Base-by-base conservation (phyloP, 2,888 invertebrate genomes). In the Melanostoma mellinum region DNA sequence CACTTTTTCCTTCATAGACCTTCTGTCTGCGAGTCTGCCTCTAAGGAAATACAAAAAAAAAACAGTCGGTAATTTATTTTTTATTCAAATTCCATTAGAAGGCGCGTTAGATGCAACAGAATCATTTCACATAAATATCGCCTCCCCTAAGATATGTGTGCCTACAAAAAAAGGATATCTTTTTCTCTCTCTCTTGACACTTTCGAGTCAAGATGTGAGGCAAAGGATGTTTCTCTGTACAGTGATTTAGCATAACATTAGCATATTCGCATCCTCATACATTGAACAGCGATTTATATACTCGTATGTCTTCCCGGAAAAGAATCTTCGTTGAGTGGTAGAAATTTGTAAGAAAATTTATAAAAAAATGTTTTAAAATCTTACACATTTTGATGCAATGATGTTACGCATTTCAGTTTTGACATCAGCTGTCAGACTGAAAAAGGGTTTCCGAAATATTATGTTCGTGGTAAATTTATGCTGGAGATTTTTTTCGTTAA, bases 161-260 rank as follows among this genome's bases (percentile, higher is more conserved):
- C 35, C 30, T n/a, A n/a, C n/a, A 35, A 32, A 38, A 48, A 58
- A 68, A 53, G 60, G 60, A 53, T 68, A 61, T 20, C 20, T 20
- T 20, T 20, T 20, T 20, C 20, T 20, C 20, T 36, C 46, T 60
- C 69, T 76, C 76, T 76, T 76, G 76, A 76, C 76, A 55, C 67
- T 50, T 40, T 36, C 61, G 30, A 69, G 76, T 76, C 76, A 76
- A 76, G 76, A 76, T 55, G 61, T 55, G 20, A 20, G 20, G 20
- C 1, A 20, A 55, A 38, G 58, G 40, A 76, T 61, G 32, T 9
- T 68, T 75, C 35, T 52, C 53, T 44, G 52, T 53, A 20, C 20
- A 46, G 32, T 33, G 52, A 68, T 75, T 75, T 68, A 68, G 68
- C 68, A 75, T 75, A 68, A 61, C 61, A 76, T 76, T 76, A 76